phyloP scores from a whole-genome alignment of 2,113 vertebrate species.

The Elephantulus edwardii region DNA sequence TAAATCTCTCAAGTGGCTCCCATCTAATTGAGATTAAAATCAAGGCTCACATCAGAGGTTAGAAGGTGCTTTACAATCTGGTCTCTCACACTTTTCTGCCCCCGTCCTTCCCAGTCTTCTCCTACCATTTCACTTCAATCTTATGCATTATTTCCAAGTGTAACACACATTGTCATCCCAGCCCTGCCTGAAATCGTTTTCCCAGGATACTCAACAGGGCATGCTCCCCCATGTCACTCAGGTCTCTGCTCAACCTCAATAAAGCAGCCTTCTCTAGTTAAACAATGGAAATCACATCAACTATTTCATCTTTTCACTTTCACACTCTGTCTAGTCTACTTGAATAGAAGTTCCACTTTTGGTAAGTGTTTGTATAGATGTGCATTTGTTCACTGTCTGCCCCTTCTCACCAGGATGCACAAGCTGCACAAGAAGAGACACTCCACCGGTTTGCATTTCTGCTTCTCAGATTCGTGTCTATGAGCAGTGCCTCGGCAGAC shows the following conservation, averaged over 20 bases:
- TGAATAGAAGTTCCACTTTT: too few relatives aligned
- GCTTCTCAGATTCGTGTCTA: background rate
- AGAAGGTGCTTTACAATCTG: background rate
- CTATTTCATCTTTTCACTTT: background rate
- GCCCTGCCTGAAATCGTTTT: background rate
- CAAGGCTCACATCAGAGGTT: background rate
- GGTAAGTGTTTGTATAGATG: fast-evolving
- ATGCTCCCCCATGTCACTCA: background rate
- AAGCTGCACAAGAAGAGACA: background rate
- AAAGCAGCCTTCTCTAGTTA: background rate
- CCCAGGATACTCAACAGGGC: background rate
- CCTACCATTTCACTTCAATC: background rate
- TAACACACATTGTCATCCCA: background rate
- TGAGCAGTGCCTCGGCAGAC: background rate
- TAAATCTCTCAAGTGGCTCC: background rate
- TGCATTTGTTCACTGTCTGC: too few relatives aligned
- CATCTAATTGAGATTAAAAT: constrained; percentile 19
- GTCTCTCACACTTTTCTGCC: background rate
- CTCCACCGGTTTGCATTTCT: background rate
- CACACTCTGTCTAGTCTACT: background rate
- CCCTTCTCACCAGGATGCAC: background rate
- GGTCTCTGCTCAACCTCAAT: background rate
- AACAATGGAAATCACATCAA: fast-evolving
- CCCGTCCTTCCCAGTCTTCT: background rate
- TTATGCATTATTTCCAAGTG: background rate